Percentiles rank a stretch among this genome's conserved stretches.
These are phyloP conservation scores for Drosophila yooni DNA, from an alignment of 2,888 invertebrate genomes.

Conservation along the genomic window DNA sequence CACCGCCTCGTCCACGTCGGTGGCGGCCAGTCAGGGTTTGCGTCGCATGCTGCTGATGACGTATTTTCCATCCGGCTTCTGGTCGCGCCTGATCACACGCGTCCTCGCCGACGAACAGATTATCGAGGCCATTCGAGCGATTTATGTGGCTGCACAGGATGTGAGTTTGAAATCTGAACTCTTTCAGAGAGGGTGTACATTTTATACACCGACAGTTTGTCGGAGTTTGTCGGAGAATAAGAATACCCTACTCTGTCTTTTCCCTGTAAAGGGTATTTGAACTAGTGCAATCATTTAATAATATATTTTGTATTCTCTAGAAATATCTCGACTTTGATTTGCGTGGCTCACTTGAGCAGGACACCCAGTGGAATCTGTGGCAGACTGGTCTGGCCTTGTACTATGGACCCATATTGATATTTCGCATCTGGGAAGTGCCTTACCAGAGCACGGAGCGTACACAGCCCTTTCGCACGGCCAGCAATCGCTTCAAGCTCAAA, in stretches of 20 bases:
- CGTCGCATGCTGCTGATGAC: conserved; percentile 94
- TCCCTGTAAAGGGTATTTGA: not conserved
- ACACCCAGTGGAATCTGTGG: conserved; percentile 96
- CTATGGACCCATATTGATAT: conserved; percentile 92
- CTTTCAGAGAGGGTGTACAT: not conserved
- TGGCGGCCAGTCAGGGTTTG: conserved; percentile 63
- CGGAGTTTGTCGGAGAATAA: too few relatives aligned
- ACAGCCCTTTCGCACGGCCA: conserved; percentile 86
- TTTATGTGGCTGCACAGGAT: conserved; percentile 90
- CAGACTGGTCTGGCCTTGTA: conserved; percentile 95
- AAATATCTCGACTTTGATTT: conserved; percentile 82
- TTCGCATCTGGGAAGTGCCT: conserved; percentile 93
- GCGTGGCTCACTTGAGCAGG: conserved; percentile 81
- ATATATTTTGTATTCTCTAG: conserved; percentile 39
- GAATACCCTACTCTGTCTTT: too few relatives aligned
- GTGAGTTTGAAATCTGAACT: conserved; percentile 80
- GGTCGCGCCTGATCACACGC: conserved; percentile 97
- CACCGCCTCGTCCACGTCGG: conserved; percentile 27
- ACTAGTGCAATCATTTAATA: not conserved
- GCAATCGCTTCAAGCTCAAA: conserved; percentile 88
- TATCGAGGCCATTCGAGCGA: conserved; percentile 90
- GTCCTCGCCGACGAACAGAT: conserved; percentile 95
- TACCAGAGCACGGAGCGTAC: conserved; percentile 85
- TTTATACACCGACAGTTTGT: not conserved
- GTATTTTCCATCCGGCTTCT: conserved; percentile 99